Evolutionary conservation across 2,888 invertebrate genomes (phyloP), one percentile per base, ranked within the genome.

Genomic region (Troides aeacus): DNA sequence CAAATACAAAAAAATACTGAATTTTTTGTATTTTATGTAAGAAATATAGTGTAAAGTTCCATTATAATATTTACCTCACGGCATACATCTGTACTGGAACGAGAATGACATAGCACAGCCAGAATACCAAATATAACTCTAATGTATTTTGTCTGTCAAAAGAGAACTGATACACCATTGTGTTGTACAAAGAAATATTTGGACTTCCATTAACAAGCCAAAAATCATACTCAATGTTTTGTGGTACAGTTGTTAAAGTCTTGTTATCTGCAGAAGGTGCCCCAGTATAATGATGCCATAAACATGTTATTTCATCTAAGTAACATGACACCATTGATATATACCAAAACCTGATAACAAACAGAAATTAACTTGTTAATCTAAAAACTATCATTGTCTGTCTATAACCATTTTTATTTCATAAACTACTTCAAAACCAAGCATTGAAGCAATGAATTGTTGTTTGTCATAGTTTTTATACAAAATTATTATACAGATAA

Each of bases 201-300:
- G 99, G 99, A 88, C 97, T 97, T 39, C 99, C 99, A 89, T 99
- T 99, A 10, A 99, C 99, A 63, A 99, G 93, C 96, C 98, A 98
- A 76, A 99, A 96, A 85, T 99, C 97, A 86, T 99, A 99, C 66
- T 94, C 88, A 62, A 92, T 77, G 57, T 76, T 84, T 74, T 92
- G 91, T 53, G 94, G 93, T 24, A 74, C 77, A 12, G 81, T 75
- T 50, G 85, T 87, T 46, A 88, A 73, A 2, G 85, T 85, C 73
- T 84, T 87, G 74, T 90, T 89, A 73, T 87, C 83, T 66, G 79
- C 77, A 12, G 84, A 74, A 0, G 88, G 86, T 50, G 85, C 86
- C 50, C 91, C 91, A 17, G 78, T 81, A 73, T 96, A 96, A 78
- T 97, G 94, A 77, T 96, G 96, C 98, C 98, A 98, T 72, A 95